Conservation (phyloP, 2,113 vertebrate species). For the Xiphorhynchus elegans region DNA sequence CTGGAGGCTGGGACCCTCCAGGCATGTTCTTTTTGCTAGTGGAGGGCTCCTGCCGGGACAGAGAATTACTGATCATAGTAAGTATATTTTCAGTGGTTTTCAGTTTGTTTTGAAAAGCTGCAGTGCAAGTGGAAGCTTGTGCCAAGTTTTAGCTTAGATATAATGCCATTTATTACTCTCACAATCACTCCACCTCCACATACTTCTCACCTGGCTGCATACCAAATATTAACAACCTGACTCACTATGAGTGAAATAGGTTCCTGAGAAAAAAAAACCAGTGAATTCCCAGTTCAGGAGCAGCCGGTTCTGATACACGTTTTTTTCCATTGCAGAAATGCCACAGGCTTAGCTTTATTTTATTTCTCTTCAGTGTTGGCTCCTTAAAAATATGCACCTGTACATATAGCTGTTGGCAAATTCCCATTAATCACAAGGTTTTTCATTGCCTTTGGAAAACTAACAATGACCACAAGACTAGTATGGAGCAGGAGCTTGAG, state of each 20-base stretch:
- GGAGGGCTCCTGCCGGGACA: neutral
- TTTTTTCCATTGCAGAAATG: neutral
- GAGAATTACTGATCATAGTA: neutral
- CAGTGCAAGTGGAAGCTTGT: neutral
- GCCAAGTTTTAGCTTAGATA: neutral
- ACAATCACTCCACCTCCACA: neutral
- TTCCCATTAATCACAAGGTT: neutral
- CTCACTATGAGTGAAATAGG: neutral
- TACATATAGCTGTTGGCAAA: neutral
- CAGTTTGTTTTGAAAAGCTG: neutral
- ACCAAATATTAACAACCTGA: neutral
- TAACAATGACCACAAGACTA: neutral
- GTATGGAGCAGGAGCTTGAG: neutral
- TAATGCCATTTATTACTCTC: neutral
- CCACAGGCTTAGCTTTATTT: neutral
- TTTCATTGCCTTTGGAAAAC: neutral
- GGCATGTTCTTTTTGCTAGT: neutral
- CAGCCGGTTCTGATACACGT: neutral
- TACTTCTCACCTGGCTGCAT: neutral
- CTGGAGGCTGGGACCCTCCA: neutral
- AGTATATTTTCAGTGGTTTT: neutral
- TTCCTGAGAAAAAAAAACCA: constrained; percentile 13
- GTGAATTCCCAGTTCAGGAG: neutral
- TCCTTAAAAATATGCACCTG: neutral
- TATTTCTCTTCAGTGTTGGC: neutral